Base-by-base conservation (phyloP, 1,140 invertebrate species). In the Saxidomus purpurata region DNA sequence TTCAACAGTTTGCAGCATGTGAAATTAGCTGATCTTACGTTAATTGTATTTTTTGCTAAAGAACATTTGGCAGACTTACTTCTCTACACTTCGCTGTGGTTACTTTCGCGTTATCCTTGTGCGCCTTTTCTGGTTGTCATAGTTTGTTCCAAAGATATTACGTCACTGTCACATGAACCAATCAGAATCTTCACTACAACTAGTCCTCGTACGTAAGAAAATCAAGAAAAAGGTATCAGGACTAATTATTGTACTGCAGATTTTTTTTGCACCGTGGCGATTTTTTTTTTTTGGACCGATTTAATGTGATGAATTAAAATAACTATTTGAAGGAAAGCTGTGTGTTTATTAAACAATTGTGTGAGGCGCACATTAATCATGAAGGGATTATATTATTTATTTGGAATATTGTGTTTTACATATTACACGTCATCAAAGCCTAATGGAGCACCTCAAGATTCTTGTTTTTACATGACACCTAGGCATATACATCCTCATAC, bases 381-480 rank as follows among this genome's bases (percentile, higher is more conserved):
- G 76, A 79, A 79, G 31, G 76, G 76, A 79, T 36, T 79, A 52
- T 25, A 31, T 34, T 79, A 59, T 59, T 55, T 79, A 79, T 52
- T 79, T 79, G 76, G 76, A 79, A 79, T 79, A 52, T 55, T 79
- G 28, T 79, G 76, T 17, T 79, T 79, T 52, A 38, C 55, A 52
- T 52, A 34, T 52, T 79, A 79, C 34, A 52, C 76, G 11, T 15
- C 55, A 11, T 79, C 76, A 9, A 79, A 36, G 47, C 87, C 87
- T 28, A 89, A 89, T 49, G 87, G 87, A n/a, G 43, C 87, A 22
- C 87, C 87, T 9, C 43, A 71, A 38, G 80, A 89, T n/a, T 71
- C 87, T 15, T 89, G 87, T 38, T 89, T 89, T 63, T 89, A 89
- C 71, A 89, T 89, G 87, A 89, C 87, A 0, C 87, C 87, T 2